phyloP scores from a whole-genome alignment of 37 sponge, comb jelly and placozoan species.

The Cladorhizidae sp. region DNA sequence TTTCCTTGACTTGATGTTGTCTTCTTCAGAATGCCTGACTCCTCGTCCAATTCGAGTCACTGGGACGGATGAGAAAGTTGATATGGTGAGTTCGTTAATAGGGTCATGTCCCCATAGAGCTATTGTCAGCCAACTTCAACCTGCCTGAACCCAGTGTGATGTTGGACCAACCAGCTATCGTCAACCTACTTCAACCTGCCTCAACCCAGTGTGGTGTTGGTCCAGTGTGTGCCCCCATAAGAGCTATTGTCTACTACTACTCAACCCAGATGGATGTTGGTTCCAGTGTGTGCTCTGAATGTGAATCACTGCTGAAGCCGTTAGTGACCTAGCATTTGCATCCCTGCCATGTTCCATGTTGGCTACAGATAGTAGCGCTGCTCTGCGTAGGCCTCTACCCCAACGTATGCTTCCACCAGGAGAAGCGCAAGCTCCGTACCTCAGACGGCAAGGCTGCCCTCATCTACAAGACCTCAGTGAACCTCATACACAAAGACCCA shows the following conservation, averaged over 20 bases:
- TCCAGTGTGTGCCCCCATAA: too few relatives aligned
- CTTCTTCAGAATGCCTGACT: conserved; percentile 49
- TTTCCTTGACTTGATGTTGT: not conserved
- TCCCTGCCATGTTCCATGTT: not conserved
- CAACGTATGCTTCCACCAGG: conserved; percentile 76
- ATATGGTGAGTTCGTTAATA: conserved; percentile 42
- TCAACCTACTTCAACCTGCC: too few relatives aligned
- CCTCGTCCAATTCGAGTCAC: conserved; percentile 33
- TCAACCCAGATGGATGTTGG: not conserved
- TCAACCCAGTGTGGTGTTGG: too few relatives aligned
- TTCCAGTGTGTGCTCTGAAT: not conserved
- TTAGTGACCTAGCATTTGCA: not conserved
- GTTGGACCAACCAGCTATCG: too few relatives aligned
- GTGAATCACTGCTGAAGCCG: not conserved
- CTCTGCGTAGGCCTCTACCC: conserved; percentile 83
- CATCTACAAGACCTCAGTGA: conserved; percentile 88
- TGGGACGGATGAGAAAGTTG: conserved; percentile 41
- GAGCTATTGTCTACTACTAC: too few relatives aligned
- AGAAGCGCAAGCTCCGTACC: conserved; percentile 67
- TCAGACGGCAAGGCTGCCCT: conserved; percentile 65
- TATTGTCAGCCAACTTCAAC: too few relatives aligned
- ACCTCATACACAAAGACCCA: conserved; percentile 68
- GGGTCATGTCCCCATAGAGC: not conserved
- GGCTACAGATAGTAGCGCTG: conserved; percentile 62
- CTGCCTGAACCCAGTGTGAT: too few relatives aligned